These are phyloP conservation scores for Ailuropoda melanoleuca DNA, from an alignment of 2,113 vertebrate species.

Conservation along the genomic window DNA sequence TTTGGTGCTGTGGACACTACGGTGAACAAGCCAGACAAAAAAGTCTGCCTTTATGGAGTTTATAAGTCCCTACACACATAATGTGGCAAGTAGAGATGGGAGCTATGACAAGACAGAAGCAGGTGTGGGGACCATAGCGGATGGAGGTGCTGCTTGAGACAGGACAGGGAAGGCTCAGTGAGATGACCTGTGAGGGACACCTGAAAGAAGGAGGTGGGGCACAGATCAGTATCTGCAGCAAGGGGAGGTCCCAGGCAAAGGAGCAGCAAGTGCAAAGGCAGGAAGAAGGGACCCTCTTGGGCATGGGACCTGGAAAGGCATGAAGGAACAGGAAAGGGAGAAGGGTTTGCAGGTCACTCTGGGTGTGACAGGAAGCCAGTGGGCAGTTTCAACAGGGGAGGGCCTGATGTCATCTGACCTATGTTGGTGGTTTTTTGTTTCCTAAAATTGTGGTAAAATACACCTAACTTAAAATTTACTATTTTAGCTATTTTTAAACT, in stretches of 20 bases:
- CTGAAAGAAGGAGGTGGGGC: too few relatives aligned
- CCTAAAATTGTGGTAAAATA: neutral
- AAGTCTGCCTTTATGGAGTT: neutral
- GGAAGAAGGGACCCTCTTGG: neutral
- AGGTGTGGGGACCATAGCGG: neutral
- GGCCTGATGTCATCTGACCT: neutral
- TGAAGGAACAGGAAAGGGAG: neutral
- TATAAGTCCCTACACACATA: rapidly evolving
- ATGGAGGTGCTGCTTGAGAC: neutral
- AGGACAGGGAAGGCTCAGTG: neutral
- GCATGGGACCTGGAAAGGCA: neutral
- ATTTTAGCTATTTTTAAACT: neutral
- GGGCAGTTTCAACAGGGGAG: neutral
- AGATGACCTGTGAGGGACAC: neutral
- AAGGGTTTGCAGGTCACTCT: rapidly evolving
- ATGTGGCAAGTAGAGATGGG: neutral
- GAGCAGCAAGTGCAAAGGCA: neutral
- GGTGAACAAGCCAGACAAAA: neutral
- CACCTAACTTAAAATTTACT: neutral
- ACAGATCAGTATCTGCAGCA: neutral
- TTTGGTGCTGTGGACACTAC: neutral
- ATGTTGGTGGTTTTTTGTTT: neutral
- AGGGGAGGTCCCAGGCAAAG: neutral
- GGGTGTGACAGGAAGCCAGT: neutral
- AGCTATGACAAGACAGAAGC: neutral